Evolutionary conservation across 2,888 invertebrate genomes (phyloP), one percentile per base, ranked within the genome.

Genomic region (Seira ritae): DNA sequence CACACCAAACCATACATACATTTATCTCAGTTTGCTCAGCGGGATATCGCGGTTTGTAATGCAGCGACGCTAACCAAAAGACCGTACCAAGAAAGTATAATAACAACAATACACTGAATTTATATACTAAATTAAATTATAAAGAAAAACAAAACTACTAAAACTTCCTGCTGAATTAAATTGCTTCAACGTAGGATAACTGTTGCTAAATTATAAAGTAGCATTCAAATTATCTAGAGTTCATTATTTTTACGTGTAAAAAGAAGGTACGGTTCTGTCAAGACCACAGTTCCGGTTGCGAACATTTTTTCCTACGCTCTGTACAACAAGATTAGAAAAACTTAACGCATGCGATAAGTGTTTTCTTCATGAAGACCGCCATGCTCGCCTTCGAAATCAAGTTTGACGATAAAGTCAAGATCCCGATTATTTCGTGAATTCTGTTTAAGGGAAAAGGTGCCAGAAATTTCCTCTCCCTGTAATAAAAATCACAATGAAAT

Each of bases 361-460:
- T 97, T 97, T 88, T 94, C 94, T 92, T 97, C 97, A 87, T 94
- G 94, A 85, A 97, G 94, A 91, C 95, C 94, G 84, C 96, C 95
- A 84, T 96, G 92, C 90, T 97, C 96, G 23, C 97, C 97, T 89
- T 97, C 96, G 92, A 99, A 99, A 90, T 96, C 95, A 69, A 99
- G 93, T 90, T 97, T 95, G 85, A 99, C 94, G 88, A 95, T 94
- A 91, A 99, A 99, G 92, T 99, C 99, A 87, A 99, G 93, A 91
- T 99, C 99, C 71, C 99, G 94, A 92, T 96, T 97, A 92, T 99
- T 99, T 84, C 97, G 94, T 83, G 95, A 95, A 92, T 99, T 99
- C 66, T 98, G 99, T 89, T 95, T 96, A 95, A 99, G 96, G 73
- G 95, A 94, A 91, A 99, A 98, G 6, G 94, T 94, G 24, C 99